Percentiles rank a stretch among this genome's conserved stretches.
phyloP scores from a whole-genome alignment of 2,797 vertebrate genomes.

The Monodelphis domestica region DNA sequence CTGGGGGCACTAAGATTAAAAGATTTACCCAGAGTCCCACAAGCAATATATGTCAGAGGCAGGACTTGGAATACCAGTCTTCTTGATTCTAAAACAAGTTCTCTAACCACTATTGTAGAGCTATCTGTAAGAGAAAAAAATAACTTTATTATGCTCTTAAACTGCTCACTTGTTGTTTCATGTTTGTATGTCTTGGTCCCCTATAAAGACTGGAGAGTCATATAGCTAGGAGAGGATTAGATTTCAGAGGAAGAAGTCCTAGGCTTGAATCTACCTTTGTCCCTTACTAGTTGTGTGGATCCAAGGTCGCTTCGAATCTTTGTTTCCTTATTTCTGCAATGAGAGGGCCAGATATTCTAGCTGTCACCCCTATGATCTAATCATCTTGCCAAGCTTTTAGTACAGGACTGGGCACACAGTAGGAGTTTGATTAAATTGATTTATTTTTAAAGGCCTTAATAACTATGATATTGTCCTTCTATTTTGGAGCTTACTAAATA shows the following conservation, averaged over 20 bases:
- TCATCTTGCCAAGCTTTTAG: background rate
- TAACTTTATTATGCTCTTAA: background rate
- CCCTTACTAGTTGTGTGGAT: background rate
- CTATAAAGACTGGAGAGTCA: background rate
- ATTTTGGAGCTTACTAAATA: background rate
- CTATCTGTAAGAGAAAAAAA: background rate
- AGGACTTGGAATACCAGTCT: background rate
- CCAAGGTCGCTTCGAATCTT: background rate
- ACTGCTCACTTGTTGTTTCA: background rate
- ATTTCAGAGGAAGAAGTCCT: background rate
- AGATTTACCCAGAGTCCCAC: background rate
- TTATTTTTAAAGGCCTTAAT: background rate
- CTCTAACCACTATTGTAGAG: background rate
- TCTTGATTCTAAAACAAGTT: background rate
- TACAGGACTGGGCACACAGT: background rate
- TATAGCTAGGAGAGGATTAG: background rate
- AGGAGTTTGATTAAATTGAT: background rate
- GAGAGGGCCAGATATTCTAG: background rate
- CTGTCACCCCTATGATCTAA: background rate
- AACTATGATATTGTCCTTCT: background rate
- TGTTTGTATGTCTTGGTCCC: background rate
- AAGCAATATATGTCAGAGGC: background rate
- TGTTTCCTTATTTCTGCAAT: background rate
- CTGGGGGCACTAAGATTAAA: background rate
- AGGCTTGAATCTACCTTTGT: background rate